A percentile compares a stretch with the other conserved stretches of the same genome.
Evolutionary conservation across 1,140 invertebrate species (phyloP).

Genomic region (Papilio polyxenes): DNA sequence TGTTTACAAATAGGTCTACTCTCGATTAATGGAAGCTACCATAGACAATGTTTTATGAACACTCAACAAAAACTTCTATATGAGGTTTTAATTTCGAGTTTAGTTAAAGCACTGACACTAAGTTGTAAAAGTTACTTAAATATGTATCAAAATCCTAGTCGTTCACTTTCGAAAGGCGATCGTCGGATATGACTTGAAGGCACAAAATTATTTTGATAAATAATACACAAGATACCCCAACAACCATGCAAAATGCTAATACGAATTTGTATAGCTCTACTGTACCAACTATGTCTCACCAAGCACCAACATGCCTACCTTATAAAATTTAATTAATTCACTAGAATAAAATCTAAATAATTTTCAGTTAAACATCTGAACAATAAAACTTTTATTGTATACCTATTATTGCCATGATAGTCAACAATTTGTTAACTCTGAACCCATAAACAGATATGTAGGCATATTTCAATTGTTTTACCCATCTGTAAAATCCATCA

Average conservation of each 20-base stretch:
- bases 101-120: conserved; percentile 39
- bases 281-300: conserved; percentile 49
- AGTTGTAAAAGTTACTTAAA: conserved; percentile 43
- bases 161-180: conserved; percentile 66
- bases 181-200: conserved; percentile 76
- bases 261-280: conserved; percentile 48
- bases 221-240: conserved; percentile 51
- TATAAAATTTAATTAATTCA: conserved; percentile 59
- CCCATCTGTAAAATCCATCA: conserved; percentile 58
- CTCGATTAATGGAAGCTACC: conserved; percentile 37
- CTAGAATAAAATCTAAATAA: conserved; percentile 60
- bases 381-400: conserved; percentile 73
- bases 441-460: conserved; percentile 57
- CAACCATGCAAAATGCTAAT: conserved; percentile 51
- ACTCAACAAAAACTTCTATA: conserved; percentile 51
- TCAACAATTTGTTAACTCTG: conserved; percentile 50
- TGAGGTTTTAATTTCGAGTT: conserved; percentile 39
- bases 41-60: conserved; percentile 48
- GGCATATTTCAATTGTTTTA: conserved; percentile 51
- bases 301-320: conserved; percentile 69
- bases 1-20: conserved; percentile 48
- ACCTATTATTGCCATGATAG: conserved; percentile 77
- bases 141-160: conserved; percentile 65
- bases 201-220: conserved; percentile 68
- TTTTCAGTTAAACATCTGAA: conserved; percentile 74